Evolutionary conservation across 2,797 vertebrate genomes (phyloP), one percentile per base, ranked within the genome.

Genomic region (Liparis tanakae): DNA sequence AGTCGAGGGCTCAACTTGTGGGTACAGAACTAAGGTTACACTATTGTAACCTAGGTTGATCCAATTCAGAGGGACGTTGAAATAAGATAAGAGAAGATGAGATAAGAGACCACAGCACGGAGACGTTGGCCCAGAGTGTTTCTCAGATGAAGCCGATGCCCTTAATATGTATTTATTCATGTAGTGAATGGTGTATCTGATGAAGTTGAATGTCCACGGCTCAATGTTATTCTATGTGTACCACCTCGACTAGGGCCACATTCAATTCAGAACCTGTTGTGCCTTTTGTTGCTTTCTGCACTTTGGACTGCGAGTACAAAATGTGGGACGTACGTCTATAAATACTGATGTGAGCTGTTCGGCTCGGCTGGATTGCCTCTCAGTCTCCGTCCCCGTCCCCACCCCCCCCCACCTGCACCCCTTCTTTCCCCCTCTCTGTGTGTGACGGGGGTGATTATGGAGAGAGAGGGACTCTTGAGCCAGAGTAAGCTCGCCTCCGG

Each of bases 391-490:
- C 78, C 71, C 74, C 73, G 51, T 81, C 76, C 66, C n/a, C n/a
- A n/a, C n/a, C n/a, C n/a, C n/a, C n/a, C n/a, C 60, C 62, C 70
- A 71, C 80, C 75, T 73, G 81, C 72, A 57, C 81, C 77, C 70
- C 41, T 10, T 72, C 41, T 10, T 6, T 6, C 6, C 37, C 36
- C n/a, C 20, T 56, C 53, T 68, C 48, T 71, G 69, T 81, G 69
- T 81, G 72, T 83, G 85, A 88, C 65, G 44, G 77, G 77, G 79
- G 79, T 79, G 87, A 88, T 90, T 86, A 89, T 77, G 76, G 82
- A 67, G 74, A 82, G 74, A 82, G 85, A 87, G 75, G 68, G 84
- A 86, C 88, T 91, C 87, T 85, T 84, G 77, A 89, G 87, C 81
- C 76, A 33, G 25, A 70, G 82, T 87, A 90, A 89, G 79, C 78